Base-by-base conservation (phyloP, 2,888 invertebrate species). In the Caenorhabditis angaria region DNA sequence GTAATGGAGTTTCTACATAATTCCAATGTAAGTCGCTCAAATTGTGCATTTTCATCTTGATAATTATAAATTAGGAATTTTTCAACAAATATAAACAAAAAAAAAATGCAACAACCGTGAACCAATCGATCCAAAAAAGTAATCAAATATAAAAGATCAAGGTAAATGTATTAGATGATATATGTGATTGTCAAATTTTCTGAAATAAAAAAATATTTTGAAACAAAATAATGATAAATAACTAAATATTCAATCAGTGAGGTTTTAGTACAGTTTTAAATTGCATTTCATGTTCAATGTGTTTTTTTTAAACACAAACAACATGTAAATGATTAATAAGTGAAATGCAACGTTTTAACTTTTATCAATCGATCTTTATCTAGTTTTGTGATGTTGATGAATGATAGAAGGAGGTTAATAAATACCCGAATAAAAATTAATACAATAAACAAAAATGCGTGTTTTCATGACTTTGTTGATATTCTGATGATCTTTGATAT, bases 1-100 rank as follows among this genome's bases (percentile, higher is more conserved):
- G 70, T 12, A 83, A 65, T 2, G 85, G 85, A 2, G 85, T 84
- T 24, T 78, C 58, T 3, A 83, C 80, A 51, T 83, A 77, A 71
- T 82, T 78, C 85, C 85, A 85, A 55, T 76, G 62, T 56, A 72
- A 51, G 25, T 58, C 14, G 2, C 41, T 20, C 4, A 58, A 8
- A 47, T 58, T 35, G 18, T 58, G 58, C 58, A 58, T 58, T 35
- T 58, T 25, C 10, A 28, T 18, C 41, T 41, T 14, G 14, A 12
- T 41, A 3, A 3, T 41, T 41, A 14, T 41, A 12, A 10, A 41
- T 24, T 10, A 22, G 2, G 4, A 50, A 24, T 24, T n/a, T 20
- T 22, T 24, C 2, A 24, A 24, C 22, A 50, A 50, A 50, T n/a
- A 50, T 24, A 50, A n/a, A 24, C 50, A 50, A 24, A 3, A 22